Evolutionary conservation across 1,140 invertebrate genomes (phyloP), one percentile per base, ranked within the genome.

Genomic region (Eurytemora carolleeae): DNA sequence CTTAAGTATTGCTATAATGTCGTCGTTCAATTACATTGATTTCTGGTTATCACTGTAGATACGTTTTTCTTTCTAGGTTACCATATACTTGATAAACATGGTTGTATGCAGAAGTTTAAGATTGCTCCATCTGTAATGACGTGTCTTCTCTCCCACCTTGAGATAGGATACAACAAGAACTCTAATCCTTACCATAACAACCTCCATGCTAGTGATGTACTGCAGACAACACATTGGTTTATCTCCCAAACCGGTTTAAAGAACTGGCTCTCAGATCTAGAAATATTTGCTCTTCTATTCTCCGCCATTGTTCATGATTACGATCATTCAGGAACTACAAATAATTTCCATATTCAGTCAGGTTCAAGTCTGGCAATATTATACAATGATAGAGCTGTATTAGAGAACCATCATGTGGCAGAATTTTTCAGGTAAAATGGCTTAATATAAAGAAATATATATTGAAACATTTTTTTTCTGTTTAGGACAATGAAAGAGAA

Each of bases 251-350:
- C 88, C 57, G 87, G 87, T 55, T 76, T 96, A 53, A 86, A 44
- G 31, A n/a, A 44, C n/a, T 44, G 31, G 31, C 31, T 44, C 31
- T 44, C 31, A 44, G 31, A 44, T 44, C n/a, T 44, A 44, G 31
- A 44, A n/a, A n/a, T 44, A 66, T 91, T 96, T 69, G 89, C 92
- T 24, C 88, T 87, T 1, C 76, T 97, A 58, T 79, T 97, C 66
- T 90, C 91, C 2, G 93, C 93, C 7, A 77, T 95, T 52, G 85
- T 95, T 65, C 93, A 96, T 70, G 93, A 96, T 74, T 92, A 79
- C 73, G 90, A 97, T 75, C 93, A 96, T 72, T 96, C 92, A n/a
- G 92, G 92, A 68, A 93, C 92, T 55, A 97, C 93, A 18, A 97
- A 97, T 73, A 95, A 93, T 74, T 97, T 97, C 72, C 93, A 97